A percentile compares a stretch with the other conserved stretches of the same genome.
These are phyloP conservation scores for Microchirus variegatus DNA, from an alignment of 2,797 vertebrate genomes.

Conservation along the genomic window DNA sequence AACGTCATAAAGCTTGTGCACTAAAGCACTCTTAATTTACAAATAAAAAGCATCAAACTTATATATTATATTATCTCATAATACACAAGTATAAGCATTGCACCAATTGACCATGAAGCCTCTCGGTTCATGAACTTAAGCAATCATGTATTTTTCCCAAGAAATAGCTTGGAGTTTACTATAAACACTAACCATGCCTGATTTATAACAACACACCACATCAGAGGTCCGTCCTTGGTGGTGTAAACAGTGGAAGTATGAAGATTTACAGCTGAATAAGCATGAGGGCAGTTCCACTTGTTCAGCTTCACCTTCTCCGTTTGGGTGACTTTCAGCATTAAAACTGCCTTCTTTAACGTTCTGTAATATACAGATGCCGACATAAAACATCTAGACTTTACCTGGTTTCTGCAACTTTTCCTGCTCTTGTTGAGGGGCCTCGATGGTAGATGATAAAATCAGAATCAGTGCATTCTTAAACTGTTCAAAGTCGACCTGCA, in stretches of 20 bases:
- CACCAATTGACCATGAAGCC: neutral
- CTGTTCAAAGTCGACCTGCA: constrained; percentile 92
- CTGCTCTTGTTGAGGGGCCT: constrained; percentile 75
- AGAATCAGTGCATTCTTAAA: constrained; percentile 95
- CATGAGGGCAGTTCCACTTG: constrained; percentile 16
- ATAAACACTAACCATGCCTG: neutral
- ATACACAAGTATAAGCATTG: neutral
- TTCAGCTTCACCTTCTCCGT: constrained; percentile 3
- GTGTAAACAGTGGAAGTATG: constrained; percentile 24
- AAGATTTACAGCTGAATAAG: constrained; percentile 51
- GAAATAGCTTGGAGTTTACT: neutral
- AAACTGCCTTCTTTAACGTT: neutral
- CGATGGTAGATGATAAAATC: constrained; percentile 82
- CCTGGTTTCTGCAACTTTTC: constrained; percentile 84
- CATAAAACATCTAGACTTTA: constrained; percentile 58
- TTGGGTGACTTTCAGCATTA: neutral
- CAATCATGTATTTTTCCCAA: neutral
- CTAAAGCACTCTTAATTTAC: neutral
- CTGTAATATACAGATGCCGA: constrained; percentile 2
- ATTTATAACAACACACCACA: neutral
- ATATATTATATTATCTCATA: neutral
- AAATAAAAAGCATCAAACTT: neutral
- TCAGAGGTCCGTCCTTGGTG: constrained; percentile 2
- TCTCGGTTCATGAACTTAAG: neutral
- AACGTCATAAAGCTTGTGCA: neutral